A percentile compares a stretch with the other conserved stretches of the same genome.
phyloP scores from a whole-genome alignment of 2,113 vertebrate species.

The Takifugu flavidus region DNA sequence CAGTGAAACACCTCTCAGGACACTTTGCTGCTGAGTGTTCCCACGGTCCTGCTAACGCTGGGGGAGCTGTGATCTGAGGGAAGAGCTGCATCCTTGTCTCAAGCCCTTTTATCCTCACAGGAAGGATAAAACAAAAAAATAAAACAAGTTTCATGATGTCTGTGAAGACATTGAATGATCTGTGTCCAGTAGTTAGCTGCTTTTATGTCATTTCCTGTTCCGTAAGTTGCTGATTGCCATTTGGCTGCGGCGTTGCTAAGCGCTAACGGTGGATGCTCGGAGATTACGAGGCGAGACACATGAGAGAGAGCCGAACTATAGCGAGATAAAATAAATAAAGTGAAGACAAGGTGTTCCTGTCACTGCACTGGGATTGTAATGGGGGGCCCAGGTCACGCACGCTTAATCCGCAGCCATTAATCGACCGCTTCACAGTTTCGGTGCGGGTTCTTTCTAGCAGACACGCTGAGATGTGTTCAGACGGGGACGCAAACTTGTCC shows the following conservation, averaged over 20 bases:
- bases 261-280: conserved; percentile 63
- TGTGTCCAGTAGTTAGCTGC: no score
- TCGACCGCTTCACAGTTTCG: conserved; percentile 8
- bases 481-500: no score
- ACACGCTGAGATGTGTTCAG: background rate
- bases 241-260: conserved; percentile 38
- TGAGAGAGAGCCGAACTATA: conserved; percentile 42
- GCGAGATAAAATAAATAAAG: conserved; percentile 21
- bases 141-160: no score
- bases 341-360: conserved; percentile 27
- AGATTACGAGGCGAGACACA: conserved; percentile 51
- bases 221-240: conserved; percentile 38
- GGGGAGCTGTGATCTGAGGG: no score
- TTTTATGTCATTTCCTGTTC: no score
- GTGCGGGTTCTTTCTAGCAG: conserved; percentile 16
- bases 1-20: no score
- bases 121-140: no score
- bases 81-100: no score
- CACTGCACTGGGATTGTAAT: conserved; percentile 23
- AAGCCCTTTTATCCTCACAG: no score
- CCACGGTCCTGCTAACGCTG: no score
- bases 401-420: conserved; percentile 4
- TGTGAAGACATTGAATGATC: no score
- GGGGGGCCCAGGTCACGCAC: conserved; percentile 2
- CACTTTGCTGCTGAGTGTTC: no score